A percentile compares a stretch with the other conserved stretches of the same genome.
phyloP scores from a whole-genome alignment of 1,140 invertebrate genomes.

The Mactra quadrangularis region DNA sequence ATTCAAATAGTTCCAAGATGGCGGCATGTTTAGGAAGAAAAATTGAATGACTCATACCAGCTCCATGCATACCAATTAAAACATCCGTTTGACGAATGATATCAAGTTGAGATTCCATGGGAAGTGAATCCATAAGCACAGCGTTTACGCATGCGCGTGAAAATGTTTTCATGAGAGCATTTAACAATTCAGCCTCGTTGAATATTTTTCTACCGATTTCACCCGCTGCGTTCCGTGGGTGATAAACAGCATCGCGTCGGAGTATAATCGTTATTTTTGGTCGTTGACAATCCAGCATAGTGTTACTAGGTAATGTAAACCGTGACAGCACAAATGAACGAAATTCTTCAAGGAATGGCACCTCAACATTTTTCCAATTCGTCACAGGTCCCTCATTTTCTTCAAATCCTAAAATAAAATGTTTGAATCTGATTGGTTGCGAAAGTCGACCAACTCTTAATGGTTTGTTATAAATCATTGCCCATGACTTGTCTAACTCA shows the following conservation, averaged over 20 bases:
- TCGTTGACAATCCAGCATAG: conserved; percentile 66
- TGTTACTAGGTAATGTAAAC: conserved; percentile 40
- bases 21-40: conserved; percentile 97
- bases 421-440: conserved; percentile 54
- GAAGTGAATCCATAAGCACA: conserved; percentile 71
- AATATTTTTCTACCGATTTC: conserved; percentile 73
- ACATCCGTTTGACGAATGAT: conserved; percentile 90
- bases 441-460: conserved; percentile 58
- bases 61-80: conserved; percentile 98
- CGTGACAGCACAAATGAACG: conserved; percentile 75
- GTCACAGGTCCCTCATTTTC: conserved; percentile 76
- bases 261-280: conserved; percentile 76
- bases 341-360: conserved; percentile 76
- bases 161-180: conserved; percentile 39
- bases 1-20: conserved; percentile 93
- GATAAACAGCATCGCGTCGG: conserved; percentile 77
- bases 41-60: conserved; percentile 95
- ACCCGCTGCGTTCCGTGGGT: conserved; percentile 78
- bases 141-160: conserved; percentile 62
- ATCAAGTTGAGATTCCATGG: conserved; percentile 74
- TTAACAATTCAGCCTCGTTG: conserved; percentile 75
- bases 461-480: conserved; percentile 66
- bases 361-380: conserved; percentile 33
- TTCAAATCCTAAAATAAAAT: conserved; percentile 71
- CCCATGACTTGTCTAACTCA: conserved; percentile 74